Conservation (phyloP, 2,888 invertebrate species). For the Lamproptera curius region DNA sequence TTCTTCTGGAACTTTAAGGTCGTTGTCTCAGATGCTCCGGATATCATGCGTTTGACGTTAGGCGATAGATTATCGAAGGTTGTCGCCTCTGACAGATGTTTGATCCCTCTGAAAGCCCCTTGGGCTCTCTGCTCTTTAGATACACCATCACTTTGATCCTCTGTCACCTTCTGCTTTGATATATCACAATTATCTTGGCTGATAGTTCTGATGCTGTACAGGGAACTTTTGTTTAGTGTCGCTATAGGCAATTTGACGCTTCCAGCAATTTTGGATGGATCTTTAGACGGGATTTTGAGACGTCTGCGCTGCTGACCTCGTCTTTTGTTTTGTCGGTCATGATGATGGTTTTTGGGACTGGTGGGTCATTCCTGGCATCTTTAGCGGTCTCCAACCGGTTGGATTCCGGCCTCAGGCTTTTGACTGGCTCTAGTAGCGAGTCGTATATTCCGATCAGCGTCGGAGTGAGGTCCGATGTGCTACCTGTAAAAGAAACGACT, state of each 20-base stretch:
- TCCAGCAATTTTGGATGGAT: slow-evolving; percentile 56
- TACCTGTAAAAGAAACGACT: slow-evolving; percentile 84
- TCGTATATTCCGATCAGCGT: slow-evolving; percentile 93
- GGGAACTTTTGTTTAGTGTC: slow-evolving; percentile 62
- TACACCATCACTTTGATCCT: slow-evolving; percentile 49
- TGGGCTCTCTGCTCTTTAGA: slow-evolving; percentile 47
- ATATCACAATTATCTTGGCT: slow-evolving; percentile 62
- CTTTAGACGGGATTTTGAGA: slow-evolving; percentile 38
- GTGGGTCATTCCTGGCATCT: slow-evolving; percentile 72
- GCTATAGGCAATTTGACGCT: slow-evolving; percentile 64
- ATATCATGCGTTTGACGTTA: slow-evolving; percentile 80
- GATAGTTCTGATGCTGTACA: slow-evolving; percentile 63
- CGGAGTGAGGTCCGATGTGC: slow-evolving; percentile 91
- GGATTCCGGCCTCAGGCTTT: slow-evolving; percentile 53
- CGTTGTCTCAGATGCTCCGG: slow-evolving; percentile 69
- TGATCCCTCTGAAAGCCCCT: slow-evolving; percentile 57
- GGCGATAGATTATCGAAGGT: slow-evolving; percentile 78
- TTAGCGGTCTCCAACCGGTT: slow-evolving; percentile 59
- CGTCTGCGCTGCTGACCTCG: slow-evolving; percentile 26
- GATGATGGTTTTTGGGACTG: slow-evolving; percentile 37
- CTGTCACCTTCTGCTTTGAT: slow-evolving; percentile 46
- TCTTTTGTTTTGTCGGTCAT: slow-evolving; percentile 43
- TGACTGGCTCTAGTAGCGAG: slow-evolving; percentile 80
- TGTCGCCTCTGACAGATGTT: slow-evolving; percentile 41
- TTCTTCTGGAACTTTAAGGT: slow-evolving; percentile 66